Percentiles rank a stretch among this genome's conserved stretches.
Evolutionary conservation across 1,140 invertebrate species (phyloP).

Genomic region (Zaprionus vittiger): DNA sequence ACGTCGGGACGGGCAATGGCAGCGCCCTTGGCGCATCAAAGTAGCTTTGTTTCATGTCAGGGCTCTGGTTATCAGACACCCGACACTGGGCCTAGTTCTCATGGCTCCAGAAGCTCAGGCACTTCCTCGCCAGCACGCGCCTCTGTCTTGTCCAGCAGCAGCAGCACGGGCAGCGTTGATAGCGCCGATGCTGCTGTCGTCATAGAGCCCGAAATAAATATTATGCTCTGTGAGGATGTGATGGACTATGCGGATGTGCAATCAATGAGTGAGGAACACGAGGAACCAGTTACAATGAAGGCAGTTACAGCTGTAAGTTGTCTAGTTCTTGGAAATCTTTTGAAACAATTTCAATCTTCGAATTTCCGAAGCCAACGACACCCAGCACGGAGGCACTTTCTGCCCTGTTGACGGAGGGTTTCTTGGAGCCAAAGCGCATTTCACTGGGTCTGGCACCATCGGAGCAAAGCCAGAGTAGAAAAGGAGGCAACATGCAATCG

Average conservation of each 20-base stretch:
- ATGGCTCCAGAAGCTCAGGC: conserved; percentile 40
- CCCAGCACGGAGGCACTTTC: conserved; percentile 92
- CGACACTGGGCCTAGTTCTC: conserved; percentile 84
- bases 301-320: conserved; percentile 42
- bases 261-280: conserved; percentile 66
- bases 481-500: conserved; percentile 23
- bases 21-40: conserved; percentile 85
- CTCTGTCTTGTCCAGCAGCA: conserved; percentile 58
- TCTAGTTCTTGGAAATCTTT: not conserved
- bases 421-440: conserved; percentile 88
- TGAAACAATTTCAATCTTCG: not conserved
- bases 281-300: not conserved
- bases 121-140: conserved; percentile 65
- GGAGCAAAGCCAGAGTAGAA: conserved; percentile 37
- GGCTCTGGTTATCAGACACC: conserved; percentile 86
- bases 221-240: conserved; percentile 55
- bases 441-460: conserved; percentile 87
- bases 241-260: conserved; percentile 68
- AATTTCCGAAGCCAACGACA: conserved; percentile 87
- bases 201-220: conserved; percentile 70
- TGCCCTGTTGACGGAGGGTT: conserved; percentile 93
- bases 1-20: conserved; percentile 53
- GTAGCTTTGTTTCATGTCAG: conserved; percentile 87
- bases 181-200: conserved; percentile 70
- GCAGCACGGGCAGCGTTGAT: conserved; percentile 56